Base-by-base conservation (phyloP, 92 coral and sea anemone genomes). In the Porites divaricata region DNA sequence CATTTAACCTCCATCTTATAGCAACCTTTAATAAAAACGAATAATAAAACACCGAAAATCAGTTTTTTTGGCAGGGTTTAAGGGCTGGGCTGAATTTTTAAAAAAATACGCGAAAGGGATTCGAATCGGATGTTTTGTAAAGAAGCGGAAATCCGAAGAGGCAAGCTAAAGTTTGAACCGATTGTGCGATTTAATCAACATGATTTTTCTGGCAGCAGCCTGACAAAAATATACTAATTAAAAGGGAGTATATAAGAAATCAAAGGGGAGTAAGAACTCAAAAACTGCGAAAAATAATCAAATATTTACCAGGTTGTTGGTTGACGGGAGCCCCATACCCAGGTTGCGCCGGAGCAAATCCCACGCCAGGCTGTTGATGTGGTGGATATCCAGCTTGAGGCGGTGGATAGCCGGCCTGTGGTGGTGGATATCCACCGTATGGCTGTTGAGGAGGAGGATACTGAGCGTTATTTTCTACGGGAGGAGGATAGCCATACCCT, bases 401-500 rank as follows among this genome's bases (percentile, higher is more conserved):
- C 25, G 88, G 81, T 69, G 86, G 92, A 75, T 94, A 88, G 8
- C 93, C 93, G 6, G 59, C 14, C 45, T 87, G 93, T 35, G 80
- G 77, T 8, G 88, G 91, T 28, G 90, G 90, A 75, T 88, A 87
- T 8, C 89, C 90, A 20, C 83, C 81, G 54, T 77, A 89, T 16
- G 79, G 95, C 2, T 85, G 85, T 12, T 91, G 93, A 57, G 87
- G 89, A 48, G 56, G 81, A 17, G 51, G 77, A 54, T 73, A 45
- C 13, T 71, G 69, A 25, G 78, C 73, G 22, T 84, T 54, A 57
- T 83, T 71, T 90, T 88, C 98, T 6, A 91, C 95, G 61, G 97
- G 97, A 13, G 97, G 94, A 2, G 97, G 97, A 72, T 86, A 79
- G 21, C 97, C 93, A 78, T 91, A 93, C 0, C 86, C 86, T 14